Conservation (phyloP, 2,888 invertebrate species). For the Hoplodrina ambigua region DNA sequence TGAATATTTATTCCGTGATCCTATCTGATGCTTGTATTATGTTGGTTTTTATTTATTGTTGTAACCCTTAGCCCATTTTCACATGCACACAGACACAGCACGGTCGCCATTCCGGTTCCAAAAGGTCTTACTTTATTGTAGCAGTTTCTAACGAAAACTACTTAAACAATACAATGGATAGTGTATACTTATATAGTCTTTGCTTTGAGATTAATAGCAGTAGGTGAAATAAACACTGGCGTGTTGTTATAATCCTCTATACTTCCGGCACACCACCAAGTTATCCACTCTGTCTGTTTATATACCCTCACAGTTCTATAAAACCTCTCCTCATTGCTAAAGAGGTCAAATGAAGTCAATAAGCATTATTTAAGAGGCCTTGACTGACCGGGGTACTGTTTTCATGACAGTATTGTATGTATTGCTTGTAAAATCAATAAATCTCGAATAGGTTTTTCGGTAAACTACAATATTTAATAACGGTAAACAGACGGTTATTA, state of each 20-base stretch:
- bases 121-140: neutral
- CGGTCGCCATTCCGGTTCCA: too few species aligned
- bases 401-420: neutral
- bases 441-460: too few species aligned
- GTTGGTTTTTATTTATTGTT: conserved; percentile 9
- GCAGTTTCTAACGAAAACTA: neutral
- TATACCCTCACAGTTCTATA: neutral
- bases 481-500: too few species aligned
- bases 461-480: too few species aligned
- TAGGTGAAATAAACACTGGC: neutral
- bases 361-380: conserved; percentile 1
- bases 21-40: neutral
- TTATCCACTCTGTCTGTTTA: neutral
- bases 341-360: conserved; percentile 33
- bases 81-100: too few species aligned
- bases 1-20: neutral
- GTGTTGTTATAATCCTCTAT: neutral
- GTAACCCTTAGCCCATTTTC: neutral
- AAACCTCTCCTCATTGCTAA: conserved; percentile 1
- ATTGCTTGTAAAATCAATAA: neutral
- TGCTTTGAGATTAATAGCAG: neutral
- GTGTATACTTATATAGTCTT: neutral
- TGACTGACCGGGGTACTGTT: neutral
- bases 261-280: too few species aligned
- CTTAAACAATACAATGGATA: conserved; percentile 1